phyloP scores from a whole-genome alignment of 2,888 invertebrate genomes.

The Eristalis pertinax region DNA sequence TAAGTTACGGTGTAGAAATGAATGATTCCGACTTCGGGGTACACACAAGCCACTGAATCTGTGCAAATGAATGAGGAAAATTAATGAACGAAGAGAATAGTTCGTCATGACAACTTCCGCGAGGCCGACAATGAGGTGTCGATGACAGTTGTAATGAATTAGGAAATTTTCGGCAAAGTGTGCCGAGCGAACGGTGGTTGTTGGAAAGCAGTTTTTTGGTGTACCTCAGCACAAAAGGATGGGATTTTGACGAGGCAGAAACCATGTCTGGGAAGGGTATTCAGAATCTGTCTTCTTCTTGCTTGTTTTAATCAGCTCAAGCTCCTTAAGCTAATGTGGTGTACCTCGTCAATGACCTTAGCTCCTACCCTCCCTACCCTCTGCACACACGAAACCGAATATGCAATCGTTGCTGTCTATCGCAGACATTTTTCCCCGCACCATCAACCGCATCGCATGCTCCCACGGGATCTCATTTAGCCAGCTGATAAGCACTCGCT shows the following conservation, averaged over 20 bases:
- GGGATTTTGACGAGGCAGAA: no score
- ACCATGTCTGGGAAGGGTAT: no score
- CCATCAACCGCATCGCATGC: background rate
- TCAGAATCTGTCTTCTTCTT: no score
- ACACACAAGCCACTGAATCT: background rate
- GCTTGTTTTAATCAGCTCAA: no score
- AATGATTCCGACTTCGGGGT: background rate
- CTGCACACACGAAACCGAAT: no score
- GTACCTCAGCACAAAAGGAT: background rate
- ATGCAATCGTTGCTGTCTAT: no score
- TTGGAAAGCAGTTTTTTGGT: background rate
- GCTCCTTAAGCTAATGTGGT: no score
- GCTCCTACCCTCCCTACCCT: no score
- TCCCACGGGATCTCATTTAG: background rate
- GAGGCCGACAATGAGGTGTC: slow-evolving; percentile 1
- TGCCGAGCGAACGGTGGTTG: background rate
- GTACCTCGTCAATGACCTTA: no score
- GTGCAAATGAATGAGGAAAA: slow-evolving; percentile 1
- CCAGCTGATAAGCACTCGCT: background rate
- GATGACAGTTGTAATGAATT: slow-evolving; percentile 50
- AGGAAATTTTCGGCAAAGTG: background rate
- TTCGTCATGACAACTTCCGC: slow-evolving; percentile 27
- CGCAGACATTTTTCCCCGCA: no score
- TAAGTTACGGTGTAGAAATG: slow-evolving; percentile 18
- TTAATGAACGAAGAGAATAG: slow-evolving; percentile 38